A percentile compares a stretch with the other conserved stretches of the same genome.
phyloP scores from a whole-genome alignment of 2,888 invertebrate species.

The Ochropacha duplaris region DNA sequence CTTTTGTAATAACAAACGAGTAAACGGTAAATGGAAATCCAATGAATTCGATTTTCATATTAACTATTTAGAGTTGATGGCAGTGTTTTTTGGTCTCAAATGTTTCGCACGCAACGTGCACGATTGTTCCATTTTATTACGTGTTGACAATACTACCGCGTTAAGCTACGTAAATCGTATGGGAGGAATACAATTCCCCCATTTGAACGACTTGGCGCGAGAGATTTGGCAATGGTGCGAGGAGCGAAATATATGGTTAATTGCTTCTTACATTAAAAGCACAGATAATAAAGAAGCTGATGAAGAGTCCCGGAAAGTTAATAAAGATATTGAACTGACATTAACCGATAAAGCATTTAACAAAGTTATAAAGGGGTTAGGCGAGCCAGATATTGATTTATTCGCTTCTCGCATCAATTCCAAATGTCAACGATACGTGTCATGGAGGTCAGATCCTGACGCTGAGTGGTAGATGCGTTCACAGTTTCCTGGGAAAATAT shows the following conservation, averaged over 20 bases:
- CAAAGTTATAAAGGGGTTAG: not conserved
- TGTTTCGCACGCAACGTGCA: no score
- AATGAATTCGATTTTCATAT: no score
- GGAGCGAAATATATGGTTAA: not conserved
- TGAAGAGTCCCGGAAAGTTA: not conserved
- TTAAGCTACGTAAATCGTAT: not conserved
- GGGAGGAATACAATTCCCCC: not conserved
- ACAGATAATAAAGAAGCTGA: slow-evolving; percentile 6
- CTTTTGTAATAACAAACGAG: not conserved
- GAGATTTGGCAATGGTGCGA: no score
- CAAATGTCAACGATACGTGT: slow-evolving; percentile 12
- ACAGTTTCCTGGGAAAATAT: slow-evolving; percentile 2
- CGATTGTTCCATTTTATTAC: no score
- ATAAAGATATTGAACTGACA: slow-evolving; percentile 7
- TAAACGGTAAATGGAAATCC: not conserved
- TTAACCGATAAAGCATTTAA: not conserved
- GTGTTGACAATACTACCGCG: no score
- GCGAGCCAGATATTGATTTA: slow-evolving; percentile 8
- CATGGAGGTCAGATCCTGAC: slow-evolving; percentile 13
- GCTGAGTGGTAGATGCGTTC: slow-evolving; percentile 8
- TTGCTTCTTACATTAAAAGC: slow-evolving; percentile 1
- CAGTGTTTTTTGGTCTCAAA: no score
- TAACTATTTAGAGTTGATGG: no score
- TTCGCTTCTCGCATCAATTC: slow-evolving; percentile 14
- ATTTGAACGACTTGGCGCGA: no score